These are phyloP conservation scores for Sarcophaga bullata DNA, from an alignment of 1,140 invertebrate species.

Conservation along the genomic window DNA sequence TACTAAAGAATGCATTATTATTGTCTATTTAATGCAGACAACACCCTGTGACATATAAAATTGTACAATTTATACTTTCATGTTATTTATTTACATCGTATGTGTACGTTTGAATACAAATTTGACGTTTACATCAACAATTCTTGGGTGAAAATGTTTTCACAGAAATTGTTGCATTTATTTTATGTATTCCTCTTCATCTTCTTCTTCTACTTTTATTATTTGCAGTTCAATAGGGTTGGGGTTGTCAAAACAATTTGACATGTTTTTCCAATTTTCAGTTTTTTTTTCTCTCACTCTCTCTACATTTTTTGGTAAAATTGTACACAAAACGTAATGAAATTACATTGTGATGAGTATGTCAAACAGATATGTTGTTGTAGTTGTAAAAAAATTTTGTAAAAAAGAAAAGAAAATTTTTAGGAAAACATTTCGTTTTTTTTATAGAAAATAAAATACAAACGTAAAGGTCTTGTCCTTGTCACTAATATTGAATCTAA, in stretches of 20 bases:
- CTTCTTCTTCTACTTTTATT: too few relatives aligned
- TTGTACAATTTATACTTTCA: not conserved
- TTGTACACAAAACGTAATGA: slow-evolving; percentile 16
- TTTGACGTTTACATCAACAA: not conserved
- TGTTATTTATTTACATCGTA: not conserved
- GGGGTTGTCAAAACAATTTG: slow-evolving; percentile 23
- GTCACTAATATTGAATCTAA: not conserved
- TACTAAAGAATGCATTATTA: not conserved
- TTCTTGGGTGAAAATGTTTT: not conserved
- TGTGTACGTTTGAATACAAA: not conserved
- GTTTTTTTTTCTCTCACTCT: too few relatives aligned
- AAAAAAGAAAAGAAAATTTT: slow-evolving; percentile 3
- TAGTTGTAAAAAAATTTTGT: not conserved
- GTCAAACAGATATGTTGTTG: not conserved
- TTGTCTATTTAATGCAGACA: not conserved
- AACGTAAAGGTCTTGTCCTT: slow-evolving; percentile 15
- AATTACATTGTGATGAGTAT: slow-evolving; percentile 14
- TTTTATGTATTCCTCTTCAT: not conserved
- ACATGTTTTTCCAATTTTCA: slow-evolving; percentile 16
- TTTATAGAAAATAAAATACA: slow-evolving; percentile 1
- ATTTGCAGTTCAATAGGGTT: too few relatives aligned
- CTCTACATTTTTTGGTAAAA: not conserved
- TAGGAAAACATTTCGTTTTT: not conserved
- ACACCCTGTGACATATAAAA: slow-evolving; percentile 5
- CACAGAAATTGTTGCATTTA: not conserved